phyloP scores from a whole-genome alignment of 2,113 vertebrate genomes.

The Macrotus californicus region DNA sequence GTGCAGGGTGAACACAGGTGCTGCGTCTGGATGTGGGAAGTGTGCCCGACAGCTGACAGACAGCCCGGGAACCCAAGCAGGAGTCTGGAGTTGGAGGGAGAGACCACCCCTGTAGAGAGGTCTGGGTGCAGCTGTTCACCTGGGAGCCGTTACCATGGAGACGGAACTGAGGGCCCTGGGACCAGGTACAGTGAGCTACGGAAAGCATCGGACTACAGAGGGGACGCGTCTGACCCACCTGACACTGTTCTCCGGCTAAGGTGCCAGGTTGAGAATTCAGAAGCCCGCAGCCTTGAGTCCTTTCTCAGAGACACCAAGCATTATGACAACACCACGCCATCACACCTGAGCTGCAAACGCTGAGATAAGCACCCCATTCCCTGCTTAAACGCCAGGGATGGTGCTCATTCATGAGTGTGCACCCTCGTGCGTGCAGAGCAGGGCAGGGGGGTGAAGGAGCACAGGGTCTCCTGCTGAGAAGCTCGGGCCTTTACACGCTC shows the following conservation, averaged over 20 bases:
- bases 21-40: background rate
- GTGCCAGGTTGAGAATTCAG: background rate
- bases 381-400: accelerated
- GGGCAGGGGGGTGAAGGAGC: background rate
- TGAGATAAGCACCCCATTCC: background rate
- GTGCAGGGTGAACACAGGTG: background rate
- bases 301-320: background rate
- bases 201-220: no score
- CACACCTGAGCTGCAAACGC: background rate
- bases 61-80: background rate
- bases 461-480: background rate
- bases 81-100: background rate
- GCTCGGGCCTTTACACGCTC: background rate
- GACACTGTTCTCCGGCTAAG: background rate
- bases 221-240: no score
- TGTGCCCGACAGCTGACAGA: no score
- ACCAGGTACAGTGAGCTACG: no score
- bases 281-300: background rate
- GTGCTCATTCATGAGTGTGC: background rate
- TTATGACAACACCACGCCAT: accelerated
- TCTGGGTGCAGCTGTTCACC: background rate
- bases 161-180: background rate
- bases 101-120: no score
- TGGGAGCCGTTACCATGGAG: background rate
- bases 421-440: accelerated